Evolutionary conservation across 2,113 vertebrate species (phyloP), one percentile per base, ranked within the genome.

Genomic region (Eolophus roseicapilla): DNA sequence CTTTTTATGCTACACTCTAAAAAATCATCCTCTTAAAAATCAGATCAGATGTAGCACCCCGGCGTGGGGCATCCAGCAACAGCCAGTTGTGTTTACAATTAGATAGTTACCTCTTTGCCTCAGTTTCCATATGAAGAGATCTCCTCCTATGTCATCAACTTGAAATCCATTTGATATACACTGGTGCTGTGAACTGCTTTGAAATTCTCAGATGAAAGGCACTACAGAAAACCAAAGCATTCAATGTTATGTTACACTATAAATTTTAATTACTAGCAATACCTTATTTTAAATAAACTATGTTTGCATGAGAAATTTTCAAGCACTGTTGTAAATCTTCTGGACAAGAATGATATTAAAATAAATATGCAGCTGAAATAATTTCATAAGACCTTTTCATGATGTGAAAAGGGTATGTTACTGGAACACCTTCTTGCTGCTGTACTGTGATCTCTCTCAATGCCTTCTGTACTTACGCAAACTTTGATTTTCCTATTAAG

Each of bases 181-280:
- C 37, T 87, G 46, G 62, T 82, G 71, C 89, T 91, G 35, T 14
- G 55, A 95, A 81, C 44, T 67, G 35, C 91, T 95, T 90, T 96
- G 92, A 94, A 96, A 96, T 90, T 94, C 73, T 91, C 55, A 94
- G 85, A 92, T 95, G 78, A 95, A 95, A 96, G 91, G 50, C 84
- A 81, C 46, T 12, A 43, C 29, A 83, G 85, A 91, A 95, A 82
- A 64, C 67, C 50, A 88, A 81, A 92, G 85, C 37, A 71, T 88
- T 95, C 86, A 70, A 68, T 80, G 39, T 94, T 90, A 86, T 35
- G 19, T 91, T 95, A 69, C 67, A 44, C 78, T 62, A 91, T 90
- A 92, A 80, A 92, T 94, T 95, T 86, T 92, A 95, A 95, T 95
- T 95, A 93, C 47, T 41, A 89, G 67, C 65, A 91, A 37, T 87